Evolutionary conservation across 2,113 vertebrate species (phyloP).

Genomic region (Eubucco bourcierii): DNA sequence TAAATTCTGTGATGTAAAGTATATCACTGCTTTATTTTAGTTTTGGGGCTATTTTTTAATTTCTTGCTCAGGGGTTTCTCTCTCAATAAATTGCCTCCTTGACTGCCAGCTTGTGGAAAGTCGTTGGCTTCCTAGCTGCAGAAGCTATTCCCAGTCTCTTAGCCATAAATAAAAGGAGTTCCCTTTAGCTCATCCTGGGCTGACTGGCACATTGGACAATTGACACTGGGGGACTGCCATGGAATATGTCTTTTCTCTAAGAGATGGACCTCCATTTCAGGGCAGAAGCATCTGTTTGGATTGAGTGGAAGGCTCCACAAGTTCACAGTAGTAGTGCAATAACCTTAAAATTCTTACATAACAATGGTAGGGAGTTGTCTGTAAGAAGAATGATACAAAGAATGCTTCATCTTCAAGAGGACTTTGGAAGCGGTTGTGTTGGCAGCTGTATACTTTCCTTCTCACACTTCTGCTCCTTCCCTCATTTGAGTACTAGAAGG

Average conservation of each 20-base stretch:
- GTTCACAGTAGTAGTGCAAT: not conserved
- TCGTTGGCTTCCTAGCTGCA: conserved; percentile 38
- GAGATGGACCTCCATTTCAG: not conserved
- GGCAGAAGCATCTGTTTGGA: conserved; percentile 35
- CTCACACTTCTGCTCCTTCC: not conserved
- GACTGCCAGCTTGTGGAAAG: conserved; percentile 44
- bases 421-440: not conserved
- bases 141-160: conserved; percentile 43
- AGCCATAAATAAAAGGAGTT: conserved; percentile 58
- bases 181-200: conserved; percentile 41
- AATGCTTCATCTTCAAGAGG: not conserved
- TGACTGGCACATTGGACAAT: conserved; percentile 47
- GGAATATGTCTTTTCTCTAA: not conserved
- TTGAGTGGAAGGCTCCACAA: not conserved
- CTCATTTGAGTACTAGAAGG: not conserved
- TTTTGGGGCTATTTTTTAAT: conserved; percentile 20
- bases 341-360: not conserved
- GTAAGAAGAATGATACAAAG: not conserved
- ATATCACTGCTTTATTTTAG: conserved; percentile 50
- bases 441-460: not conserved
- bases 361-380: not conserved
- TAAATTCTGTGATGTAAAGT: conserved; percentile 73
- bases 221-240: conserved; percentile 11
- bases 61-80: conserved; percentile 76
- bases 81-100: conserved; percentile 70